Conservation (phyloP, 2,888 invertebrate genomes). For the Drosophila merina region DNA sequence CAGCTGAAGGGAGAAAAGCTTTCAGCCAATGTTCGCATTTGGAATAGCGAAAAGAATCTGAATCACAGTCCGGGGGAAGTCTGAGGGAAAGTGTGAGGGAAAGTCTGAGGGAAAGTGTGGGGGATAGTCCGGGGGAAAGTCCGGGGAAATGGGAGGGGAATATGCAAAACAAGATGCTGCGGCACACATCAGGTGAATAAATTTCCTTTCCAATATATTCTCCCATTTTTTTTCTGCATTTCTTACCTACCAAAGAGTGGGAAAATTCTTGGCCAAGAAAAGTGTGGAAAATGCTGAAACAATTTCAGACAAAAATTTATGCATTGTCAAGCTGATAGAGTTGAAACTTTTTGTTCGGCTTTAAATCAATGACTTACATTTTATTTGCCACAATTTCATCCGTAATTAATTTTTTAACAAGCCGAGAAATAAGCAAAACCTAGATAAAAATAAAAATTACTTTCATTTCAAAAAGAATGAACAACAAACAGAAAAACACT, state of each 20-base stretch:
- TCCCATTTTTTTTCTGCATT: neutral
- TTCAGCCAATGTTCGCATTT: constrained; percentile 18
- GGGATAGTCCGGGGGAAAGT: constrained; percentile 15
- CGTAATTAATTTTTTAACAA: neutral
- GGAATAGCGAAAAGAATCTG: constrained; percentile 17
- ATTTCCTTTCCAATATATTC: constrained; percentile 10
- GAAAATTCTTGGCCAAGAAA: neutral
- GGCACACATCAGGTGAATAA: constrained; percentile 21
- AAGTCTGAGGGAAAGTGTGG: no score
- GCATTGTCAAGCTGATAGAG: constrained; percentile 32
- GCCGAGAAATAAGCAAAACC: no score
- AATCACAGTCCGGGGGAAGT: constrained; percentile 7
- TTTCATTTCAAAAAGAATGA: neutral
- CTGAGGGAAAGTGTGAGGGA: no score
- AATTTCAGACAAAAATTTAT: constrained; percentile 19
- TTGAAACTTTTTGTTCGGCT: neutral
- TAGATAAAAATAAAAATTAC: neutral
- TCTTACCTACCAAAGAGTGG: neutral
- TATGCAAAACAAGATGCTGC: constrained; percentile 40
- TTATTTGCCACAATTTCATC: no score
- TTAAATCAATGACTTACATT: no score
- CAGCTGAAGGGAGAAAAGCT: constrained; percentile 19
- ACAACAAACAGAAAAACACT: neutral
- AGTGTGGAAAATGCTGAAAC: constrained; percentile 10
- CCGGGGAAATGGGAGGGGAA: neutral